Evolutionary conservation across 2,888 invertebrate species (phyloP).

Genomic region (Drosophila neonasuta): DNA sequence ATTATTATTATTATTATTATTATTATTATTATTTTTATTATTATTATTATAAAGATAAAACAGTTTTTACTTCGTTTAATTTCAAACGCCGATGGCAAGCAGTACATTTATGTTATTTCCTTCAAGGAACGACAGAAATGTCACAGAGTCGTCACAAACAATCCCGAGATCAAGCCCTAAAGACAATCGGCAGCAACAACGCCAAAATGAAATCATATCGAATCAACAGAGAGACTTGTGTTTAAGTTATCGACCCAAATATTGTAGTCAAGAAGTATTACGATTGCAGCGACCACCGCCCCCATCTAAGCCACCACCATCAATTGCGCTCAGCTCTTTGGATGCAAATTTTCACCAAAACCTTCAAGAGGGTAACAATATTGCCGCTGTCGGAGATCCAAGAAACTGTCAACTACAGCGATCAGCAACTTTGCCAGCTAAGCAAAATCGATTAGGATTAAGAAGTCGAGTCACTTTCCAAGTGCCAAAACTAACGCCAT

Average conservation of each 20-base stretch:
- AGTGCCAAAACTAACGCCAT: constrained; percentile 47
- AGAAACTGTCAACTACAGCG: constrained; percentile 75
- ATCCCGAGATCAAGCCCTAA: constrained; percentile 15
- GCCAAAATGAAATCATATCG: constrained; percentile 17
- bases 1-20: too few relatives aligned
- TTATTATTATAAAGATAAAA: neutral
- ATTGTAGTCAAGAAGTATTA: constrained; percentile 20
- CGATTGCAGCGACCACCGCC: constrained; percentile 51
- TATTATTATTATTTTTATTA: too few relatives aligned
- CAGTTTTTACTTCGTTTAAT: too few relatives aligned
- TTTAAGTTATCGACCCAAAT: constrained; percentile 32
- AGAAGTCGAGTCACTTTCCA: constrained; percentile 79
- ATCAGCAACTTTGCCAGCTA: constrained; percentile 81
- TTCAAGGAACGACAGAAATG: constrained; percentile 67
- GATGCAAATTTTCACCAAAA: constrained; percentile 42
- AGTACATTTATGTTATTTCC: constrained; percentile 17
- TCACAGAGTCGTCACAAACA: constrained; percentile 24
- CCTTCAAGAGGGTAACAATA: constrained; percentile 11
- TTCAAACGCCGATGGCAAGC: neutral
- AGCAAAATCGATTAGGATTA: constrained; percentile 71
- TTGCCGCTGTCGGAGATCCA: constrained; percentile 33
- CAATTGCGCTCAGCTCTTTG: constrained; percentile 24
- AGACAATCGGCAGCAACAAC: constrained; percentile 25
- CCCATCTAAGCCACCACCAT: constrained; percentile 62
- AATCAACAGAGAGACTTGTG: constrained; percentile 30